Evolutionary conservation across 2,797 vertebrate genomes (phyloP).

Genomic region (Artibeus jamaicensis): DNA sequence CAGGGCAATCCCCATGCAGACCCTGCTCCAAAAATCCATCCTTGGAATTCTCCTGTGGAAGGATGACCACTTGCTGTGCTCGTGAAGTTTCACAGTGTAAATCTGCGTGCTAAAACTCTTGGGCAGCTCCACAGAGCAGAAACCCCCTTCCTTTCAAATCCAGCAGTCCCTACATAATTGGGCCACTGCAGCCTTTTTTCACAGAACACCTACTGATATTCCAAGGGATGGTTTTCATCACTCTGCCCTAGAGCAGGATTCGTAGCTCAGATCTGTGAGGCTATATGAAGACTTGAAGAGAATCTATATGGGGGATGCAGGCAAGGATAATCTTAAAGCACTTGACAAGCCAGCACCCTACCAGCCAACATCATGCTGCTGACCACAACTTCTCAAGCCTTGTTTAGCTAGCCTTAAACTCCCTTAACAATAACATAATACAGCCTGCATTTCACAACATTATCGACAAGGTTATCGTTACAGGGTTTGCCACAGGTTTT

Average conservation of each 20-base stretch:
- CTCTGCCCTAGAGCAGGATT: not conserved
- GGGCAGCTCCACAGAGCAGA: not conserved
- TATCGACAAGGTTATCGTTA: constrained; percentile 34
- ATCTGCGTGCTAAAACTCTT: not conserved
- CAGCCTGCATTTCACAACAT: not conserved
- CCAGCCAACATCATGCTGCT: constrained; percentile 41
- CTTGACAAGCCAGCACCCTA: constrained; percentile 17
- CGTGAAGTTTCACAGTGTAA: not conserved
- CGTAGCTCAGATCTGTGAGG: not conserved
- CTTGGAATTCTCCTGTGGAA: not conserved
- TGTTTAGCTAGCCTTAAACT: constrained; percentile 37
- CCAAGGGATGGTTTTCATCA: not conserved
- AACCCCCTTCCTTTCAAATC: not conserved
- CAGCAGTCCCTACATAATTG: not conserved
- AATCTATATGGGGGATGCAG: not conserved
- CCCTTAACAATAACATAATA: constrained; percentile 33
- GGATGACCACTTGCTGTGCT: not conserved
- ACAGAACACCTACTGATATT: not conserved
- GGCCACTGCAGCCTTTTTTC: not conserved
- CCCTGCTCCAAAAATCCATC: not conserved
- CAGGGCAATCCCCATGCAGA: not conserved
- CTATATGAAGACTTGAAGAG: not conserved
- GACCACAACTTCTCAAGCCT: constrained; percentile 37
- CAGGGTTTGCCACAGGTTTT: constrained; percentile 51
- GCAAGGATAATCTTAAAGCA: not conserved